Evolutionary conservation across 2,888 invertebrate genomes (phyloP).

Genomic region (Macrosiphum euphorbiae): DNA sequence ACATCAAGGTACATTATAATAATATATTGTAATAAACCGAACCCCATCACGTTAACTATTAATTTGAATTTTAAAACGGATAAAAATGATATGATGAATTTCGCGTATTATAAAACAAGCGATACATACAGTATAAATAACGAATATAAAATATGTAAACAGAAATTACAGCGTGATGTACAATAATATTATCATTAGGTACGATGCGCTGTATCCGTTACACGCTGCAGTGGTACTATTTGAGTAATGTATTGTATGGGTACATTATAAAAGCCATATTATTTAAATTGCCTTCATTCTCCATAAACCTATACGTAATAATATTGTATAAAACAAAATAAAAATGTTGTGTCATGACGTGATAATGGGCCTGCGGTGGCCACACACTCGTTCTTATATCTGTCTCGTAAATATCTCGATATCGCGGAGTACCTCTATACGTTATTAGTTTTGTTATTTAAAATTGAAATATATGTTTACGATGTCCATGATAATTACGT

Average conservation of each 20-base stretch:
- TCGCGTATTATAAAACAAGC: not conserved
- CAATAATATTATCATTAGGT: not conserved
- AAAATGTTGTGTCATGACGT: not conserved
- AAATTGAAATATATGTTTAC: not conserved
- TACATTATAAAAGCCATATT: not conserved
- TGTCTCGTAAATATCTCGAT: not conserved
- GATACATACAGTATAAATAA: not conserved
- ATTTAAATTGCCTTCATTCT: not conserved
- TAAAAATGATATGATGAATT: not conserved
- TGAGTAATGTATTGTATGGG: not conserved
- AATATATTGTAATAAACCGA: not conserved
- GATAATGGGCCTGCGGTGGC: not conserved
- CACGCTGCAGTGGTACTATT: not conserved
- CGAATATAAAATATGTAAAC: conserved; percentile 1
- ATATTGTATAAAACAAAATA: not conserved
- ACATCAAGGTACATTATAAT: not conserved
- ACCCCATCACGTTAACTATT: not conserved
- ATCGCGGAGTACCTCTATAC: not conserved
- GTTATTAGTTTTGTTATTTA: not conserved
- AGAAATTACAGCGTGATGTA: not conserved
- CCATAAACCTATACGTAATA: not conserved
- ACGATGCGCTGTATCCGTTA: not conserved
- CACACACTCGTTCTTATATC: not conserved
- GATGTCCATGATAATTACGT: not conserved
- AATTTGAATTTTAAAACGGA: conserved; percentile 3